Evolutionary conservation across 1,140 invertebrate species (phyloP).

Genomic region (Conus ventricosus): DNA sequence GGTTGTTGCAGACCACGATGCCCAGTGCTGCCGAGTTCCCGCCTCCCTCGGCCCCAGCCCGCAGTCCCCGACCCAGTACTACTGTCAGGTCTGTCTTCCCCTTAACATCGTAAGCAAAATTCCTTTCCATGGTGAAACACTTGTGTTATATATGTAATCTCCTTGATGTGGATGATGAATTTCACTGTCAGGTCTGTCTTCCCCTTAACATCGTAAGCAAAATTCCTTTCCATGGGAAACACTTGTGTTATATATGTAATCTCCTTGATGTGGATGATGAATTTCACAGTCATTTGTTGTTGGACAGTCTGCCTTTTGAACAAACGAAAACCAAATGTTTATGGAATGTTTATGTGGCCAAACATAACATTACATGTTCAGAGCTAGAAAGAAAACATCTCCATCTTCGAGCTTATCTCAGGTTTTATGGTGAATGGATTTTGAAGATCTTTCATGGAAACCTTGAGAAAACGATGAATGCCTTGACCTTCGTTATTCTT

Average conservation of each 20-base stretch:
- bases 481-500: too few species aligned
- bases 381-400: too few species aligned
- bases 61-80: neutral
- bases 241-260: neutral
- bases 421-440: too few species aligned
- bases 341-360: too few species aligned
- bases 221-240: neutral
- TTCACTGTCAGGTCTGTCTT: neutral
- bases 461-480: too few species aligned
- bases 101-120: neutral
- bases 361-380: too few species aligned
- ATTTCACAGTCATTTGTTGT: neutral
- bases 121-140: too few species aligned
- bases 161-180: neutral
- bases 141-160: neutral
- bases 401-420: too few species aligned
- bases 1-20: neutral
- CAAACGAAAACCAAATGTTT: too few species aligned
- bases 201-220: neutral
- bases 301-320: too few species aligned
- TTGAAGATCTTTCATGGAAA: too few species aligned
- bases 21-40: slow-evolving; percentile 28
- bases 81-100: slow-evolving; percentile 2
- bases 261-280: neutral
- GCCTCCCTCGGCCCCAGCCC: neutral